Evolutionary conservation across 1,140 invertebrate genomes (phyloP).

Genomic region (Drosophila sproati): DNA sequence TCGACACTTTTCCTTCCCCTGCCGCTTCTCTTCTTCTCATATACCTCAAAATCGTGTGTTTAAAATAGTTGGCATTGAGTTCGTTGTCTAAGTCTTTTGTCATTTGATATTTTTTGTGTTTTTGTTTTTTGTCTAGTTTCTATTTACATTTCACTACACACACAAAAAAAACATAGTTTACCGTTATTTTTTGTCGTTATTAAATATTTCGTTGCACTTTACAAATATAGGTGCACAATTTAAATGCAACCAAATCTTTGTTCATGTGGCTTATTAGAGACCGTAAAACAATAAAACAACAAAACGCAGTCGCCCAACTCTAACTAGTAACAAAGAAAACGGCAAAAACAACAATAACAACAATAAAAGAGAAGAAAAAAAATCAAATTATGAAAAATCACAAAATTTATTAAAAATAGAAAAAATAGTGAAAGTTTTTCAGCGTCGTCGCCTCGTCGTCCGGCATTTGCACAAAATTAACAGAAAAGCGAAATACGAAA

Average conservation of each 20-base stretch:
- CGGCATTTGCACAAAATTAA: constrained; percentile 74
- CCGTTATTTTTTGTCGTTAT: constrained; percentile 26
- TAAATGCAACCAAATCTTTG: constrained; percentile 68
- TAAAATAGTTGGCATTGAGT: constrained; percentile 49
- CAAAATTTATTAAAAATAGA: constrained; percentile 70
- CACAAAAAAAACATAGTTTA: constrained; percentile 15
- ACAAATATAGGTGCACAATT: constrained; percentile 59
- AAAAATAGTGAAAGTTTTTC: constrained; percentile 20
- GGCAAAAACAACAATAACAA: constrained; percentile 28
- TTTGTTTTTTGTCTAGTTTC: constrained; percentile 12
- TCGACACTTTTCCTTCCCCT: constrained; percentile 20
- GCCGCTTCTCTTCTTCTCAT: not conserved
- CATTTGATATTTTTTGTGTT: constrained; percentile 9
- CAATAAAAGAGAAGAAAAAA: not conserved
- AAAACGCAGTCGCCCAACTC: constrained; percentile 42
- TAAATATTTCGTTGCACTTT: constrained; percentile 14
- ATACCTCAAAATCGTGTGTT: not conserved
- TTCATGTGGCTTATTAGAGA: constrained; percentile 67
- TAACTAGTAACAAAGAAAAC: constrained; percentile 12
- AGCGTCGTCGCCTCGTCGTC: constrained; percentile 14
- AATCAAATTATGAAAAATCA: constrained; percentile 76
- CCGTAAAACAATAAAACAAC: constrained; percentile 49
- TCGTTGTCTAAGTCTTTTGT: constrained; percentile 33
- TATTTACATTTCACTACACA: constrained; percentile 18
- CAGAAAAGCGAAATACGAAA: constrained; percentile 69